Evolutionary conservation across 2,888 invertebrate species (phyloP).

Genomic region (Netelia virgata): DNA sequence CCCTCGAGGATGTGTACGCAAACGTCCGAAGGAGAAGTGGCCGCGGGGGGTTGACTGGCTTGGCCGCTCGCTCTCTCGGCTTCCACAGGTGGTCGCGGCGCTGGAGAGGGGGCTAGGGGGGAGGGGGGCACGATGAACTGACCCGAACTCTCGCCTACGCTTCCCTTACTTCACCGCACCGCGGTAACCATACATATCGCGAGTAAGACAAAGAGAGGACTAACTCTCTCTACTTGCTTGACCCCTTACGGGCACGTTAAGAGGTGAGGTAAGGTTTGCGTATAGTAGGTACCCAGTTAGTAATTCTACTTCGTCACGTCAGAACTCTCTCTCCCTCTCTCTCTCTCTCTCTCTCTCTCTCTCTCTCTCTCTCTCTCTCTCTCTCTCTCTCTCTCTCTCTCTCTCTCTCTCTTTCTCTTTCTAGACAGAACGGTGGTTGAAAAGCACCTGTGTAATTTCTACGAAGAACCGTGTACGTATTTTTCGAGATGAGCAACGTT

Average conservation of each 20-base stretch:
- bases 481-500: too few relatives aligned
- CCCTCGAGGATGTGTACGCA: slow-evolving; percentile 63
- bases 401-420: too few relatives aligned
- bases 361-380: too few relatives aligned
- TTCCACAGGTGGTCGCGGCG: slow-evolving; percentile 77
- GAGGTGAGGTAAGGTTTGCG: slow-evolving; percentile 10
- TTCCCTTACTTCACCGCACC: slow-evolving; percentile 33
- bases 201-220: background rate
- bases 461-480: background rate
- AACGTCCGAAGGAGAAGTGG: slow-evolving; percentile 65
- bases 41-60: slow-evolving; percentile 51
- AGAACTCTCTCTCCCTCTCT: background rate
- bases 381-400: too few relatives aligned
- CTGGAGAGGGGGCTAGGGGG: slow-evolving; percentile 4
- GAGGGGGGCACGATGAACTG: slow-evolving; percentile 57
- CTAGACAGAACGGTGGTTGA: too few relatives aligned
- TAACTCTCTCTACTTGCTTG: slow-evolving; percentile 36
- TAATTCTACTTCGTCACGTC: background rate
- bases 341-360: too few relatives aligned
- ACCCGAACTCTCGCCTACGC: slow-evolving; percentile 75
- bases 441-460: background rate
- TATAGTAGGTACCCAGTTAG: background rate
- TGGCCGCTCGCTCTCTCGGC: slow-evolving; percentile 64
- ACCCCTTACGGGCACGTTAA: slow-evolving; percentile 26
- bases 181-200: slow-evolving; percentile 54